These are phyloP conservation scores for Gymnogyps californianus DNA, from an alignment of 2,113 vertebrate species.

Conservation along the genomic window DNA sequence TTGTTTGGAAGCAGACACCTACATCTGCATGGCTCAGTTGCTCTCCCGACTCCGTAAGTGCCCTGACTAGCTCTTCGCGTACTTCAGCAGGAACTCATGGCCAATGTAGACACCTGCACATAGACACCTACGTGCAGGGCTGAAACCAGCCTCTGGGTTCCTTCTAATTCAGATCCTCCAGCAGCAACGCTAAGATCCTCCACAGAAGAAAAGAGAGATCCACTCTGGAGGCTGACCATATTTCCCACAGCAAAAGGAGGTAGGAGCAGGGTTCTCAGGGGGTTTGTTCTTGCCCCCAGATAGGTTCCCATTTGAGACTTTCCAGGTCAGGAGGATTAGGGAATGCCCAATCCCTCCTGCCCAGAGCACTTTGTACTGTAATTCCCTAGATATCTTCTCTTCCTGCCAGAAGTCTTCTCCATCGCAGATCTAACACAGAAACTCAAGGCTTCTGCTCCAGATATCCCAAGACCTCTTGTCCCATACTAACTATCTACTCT, in stretches of 20 bases:
- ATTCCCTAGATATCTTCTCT: neutral
- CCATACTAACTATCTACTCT: neutral
- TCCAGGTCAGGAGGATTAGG: neutral
- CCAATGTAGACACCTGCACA: rapidly evolving
- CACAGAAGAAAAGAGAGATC: neutral
- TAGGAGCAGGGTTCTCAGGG: neutral
- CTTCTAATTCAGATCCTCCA: neutral
- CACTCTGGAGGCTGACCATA: neutral
- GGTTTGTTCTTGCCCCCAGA: rapidly evolving
- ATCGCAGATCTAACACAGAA: neutral
- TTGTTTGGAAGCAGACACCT: neutral
- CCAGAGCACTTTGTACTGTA: neutral
- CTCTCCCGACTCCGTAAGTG: neutral
- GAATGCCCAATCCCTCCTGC: neutral
- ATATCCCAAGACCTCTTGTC: neutral
- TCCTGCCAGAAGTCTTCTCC: neutral
- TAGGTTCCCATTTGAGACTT: neutral
- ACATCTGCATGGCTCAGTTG: neutral
- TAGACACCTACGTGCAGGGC: neutral
- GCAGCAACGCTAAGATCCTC: neutral
- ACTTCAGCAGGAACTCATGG: neutral
- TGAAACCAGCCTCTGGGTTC: neutral
- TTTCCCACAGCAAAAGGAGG: neutral
- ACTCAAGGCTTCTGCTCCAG: neutral
- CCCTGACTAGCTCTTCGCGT: neutral